Percentiles rank a stretch among this genome's conserved stretches.
Conservation (phyloP, 2,888 invertebrate species). For the Blomia tropicalis region DNA sequence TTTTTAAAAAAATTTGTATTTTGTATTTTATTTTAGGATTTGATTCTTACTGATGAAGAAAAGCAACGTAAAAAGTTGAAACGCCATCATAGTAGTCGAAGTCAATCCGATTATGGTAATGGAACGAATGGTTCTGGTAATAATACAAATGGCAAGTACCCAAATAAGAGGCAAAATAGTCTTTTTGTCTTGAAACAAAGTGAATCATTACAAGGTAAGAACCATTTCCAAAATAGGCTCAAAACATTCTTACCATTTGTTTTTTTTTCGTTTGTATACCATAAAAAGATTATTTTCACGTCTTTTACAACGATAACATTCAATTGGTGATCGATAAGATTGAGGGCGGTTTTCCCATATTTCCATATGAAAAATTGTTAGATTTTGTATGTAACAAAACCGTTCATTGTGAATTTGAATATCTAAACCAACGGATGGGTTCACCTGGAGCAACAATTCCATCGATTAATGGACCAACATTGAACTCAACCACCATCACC, state of each 20-base stretch:
- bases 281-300: neutral
- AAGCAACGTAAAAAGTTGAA: slow-evolving; percentile 44
- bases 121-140: too few species aligned
- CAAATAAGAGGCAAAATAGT: slow-evolving; percentile 8
- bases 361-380: neutral
- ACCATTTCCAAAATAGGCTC: neutral
- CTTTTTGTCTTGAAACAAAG: slow-evolving; percentile 2
- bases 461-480: too few species aligned
- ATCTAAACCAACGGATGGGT: slow-evolving; percentile 13
- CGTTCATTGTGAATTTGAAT: slow-evolving; percentile 8
- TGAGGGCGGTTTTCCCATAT: slow-evolving; percentile 9
- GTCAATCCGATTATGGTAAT: too few species aligned
- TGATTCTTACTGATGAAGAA: slow-evolving; percentile 94
- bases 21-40: slow-evolving; percentile 52
- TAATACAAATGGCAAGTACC: slow-evolving; percentile 1
- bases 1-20: too few species aligned
- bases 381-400: slow-evolving; percentile 8
- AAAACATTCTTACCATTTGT: neutral
- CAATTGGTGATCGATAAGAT: slow-evolving; percentile 11
- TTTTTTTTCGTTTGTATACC: neutral
- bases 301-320: slow-evolving; percentile 12
- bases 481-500: too few species aligned
- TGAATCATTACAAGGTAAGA: slow-evolving; percentile 9
- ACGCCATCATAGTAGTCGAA: neutral
- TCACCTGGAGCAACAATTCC: neutral